Conservation (phyloP, 2,113 vertebrate species). For the Neodon shergylaensis region DNA sequence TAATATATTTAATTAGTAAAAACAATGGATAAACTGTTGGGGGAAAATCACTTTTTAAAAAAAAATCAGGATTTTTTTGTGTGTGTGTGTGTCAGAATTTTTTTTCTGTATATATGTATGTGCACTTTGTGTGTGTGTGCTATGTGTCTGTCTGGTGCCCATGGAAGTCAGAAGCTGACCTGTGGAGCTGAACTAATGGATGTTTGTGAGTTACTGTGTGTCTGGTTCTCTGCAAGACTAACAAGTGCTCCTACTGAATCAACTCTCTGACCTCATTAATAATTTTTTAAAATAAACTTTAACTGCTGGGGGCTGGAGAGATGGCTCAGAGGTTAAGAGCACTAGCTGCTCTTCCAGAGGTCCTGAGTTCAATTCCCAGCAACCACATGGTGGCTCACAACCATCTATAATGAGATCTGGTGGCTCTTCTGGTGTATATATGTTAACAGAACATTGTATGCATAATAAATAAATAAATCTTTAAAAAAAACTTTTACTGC, state of each 20-base stretch:
- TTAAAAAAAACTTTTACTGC: neutral
- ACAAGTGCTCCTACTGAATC: neutral
- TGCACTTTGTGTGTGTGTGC: neutral
- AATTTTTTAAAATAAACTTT: constrained; percentile 24
- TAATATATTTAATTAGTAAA: neutral
- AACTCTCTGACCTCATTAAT: neutral
- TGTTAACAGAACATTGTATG: no score
- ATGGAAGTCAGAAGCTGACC: neutral
- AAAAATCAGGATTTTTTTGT: neutral
- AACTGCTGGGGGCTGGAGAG: neutral
- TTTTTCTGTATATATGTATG: neutral
- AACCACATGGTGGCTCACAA: no score
- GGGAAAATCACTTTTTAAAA: neutral
- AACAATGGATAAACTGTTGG: neutral
- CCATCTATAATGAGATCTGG: no score
- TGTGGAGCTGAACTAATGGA: neutral
- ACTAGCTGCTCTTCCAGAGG: no score
- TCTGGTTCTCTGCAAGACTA: neutral
- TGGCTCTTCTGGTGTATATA: no score
- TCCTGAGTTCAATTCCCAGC: no score
- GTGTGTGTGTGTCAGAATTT: neutral
- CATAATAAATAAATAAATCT: neutral
- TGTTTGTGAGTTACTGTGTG: neutral
- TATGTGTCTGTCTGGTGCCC: neutral
- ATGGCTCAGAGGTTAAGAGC: no score